Percentiles rank a stretch among this genome's conserved stretches.
phyloP scores from a whole-genome alignment of 2,888 invertebrate species.

The Pseudeuparius sepicola region DNA sequence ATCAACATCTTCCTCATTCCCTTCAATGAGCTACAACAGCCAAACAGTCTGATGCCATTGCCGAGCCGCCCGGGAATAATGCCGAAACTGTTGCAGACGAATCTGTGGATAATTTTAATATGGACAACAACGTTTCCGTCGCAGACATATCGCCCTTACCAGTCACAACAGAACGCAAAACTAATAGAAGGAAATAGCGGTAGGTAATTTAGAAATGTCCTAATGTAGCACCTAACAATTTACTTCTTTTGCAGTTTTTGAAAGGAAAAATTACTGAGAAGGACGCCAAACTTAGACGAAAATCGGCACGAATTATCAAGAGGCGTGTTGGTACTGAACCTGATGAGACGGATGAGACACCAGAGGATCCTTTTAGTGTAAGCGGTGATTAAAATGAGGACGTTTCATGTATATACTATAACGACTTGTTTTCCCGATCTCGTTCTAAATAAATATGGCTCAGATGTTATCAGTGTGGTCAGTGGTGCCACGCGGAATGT shows the following conservation, averaged over 20 bases:
- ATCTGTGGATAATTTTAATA: constrained; percentile 3
- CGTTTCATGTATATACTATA: constrained; percentile 2
- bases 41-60: constrained; percentile 1
- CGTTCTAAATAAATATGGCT: constrained; percentile 2
- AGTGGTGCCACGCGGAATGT: constrained; percentile 2
- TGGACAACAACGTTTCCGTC: constrained; percentile 3
- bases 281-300: constrained; percentile 1
- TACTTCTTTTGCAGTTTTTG: constrained; percentile 2
- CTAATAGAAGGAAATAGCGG: neutral
- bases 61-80: constrained; percentile 1
- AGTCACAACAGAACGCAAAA: constrained; percentile 1
- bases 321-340: constrained; percentile 2
- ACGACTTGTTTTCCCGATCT: constrained; percentile 3
- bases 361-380: constrained; percentile 3
- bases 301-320: constrained; percentile 1
- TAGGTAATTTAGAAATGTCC: neutral
- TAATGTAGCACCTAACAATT: constrained; percentile 3
- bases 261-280: constrained; percentile 2
- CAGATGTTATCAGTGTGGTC: constrained; percentile 3
- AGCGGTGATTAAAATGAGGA: constrained; percentile 1
- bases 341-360: constrained; percentile 1
- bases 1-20: constrained; percentile 1
- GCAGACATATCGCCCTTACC: constrained; percentile 2
- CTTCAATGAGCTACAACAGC: constrained; percentile 2
- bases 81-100: constrained; percentile 1